phyloP scores from a whole-genome alignment of 2,888 invertebrate species.

The Philereme vetulata region DNA sequence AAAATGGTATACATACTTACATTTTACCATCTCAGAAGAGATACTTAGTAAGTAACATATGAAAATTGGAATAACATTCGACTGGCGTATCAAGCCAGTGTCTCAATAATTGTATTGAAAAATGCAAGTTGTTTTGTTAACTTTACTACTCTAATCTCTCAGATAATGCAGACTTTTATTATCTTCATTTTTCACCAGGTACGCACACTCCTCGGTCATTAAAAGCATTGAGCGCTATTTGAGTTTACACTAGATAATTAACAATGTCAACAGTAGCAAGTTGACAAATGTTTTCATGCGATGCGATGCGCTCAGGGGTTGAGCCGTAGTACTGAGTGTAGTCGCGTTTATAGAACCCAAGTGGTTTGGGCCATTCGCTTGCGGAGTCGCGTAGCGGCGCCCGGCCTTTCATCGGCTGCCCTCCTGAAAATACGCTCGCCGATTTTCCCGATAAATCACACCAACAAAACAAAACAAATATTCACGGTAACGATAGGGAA shows the following conservation, averaged over 20 bases:
- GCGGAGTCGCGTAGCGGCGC: slow-evolving; percentile 58
- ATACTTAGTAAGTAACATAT: too few species aligned
- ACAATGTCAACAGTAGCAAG: slow-evolving; percentile 43
- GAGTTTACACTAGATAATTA: slow-evolving; percentile 46
- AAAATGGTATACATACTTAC: too few species aligned
- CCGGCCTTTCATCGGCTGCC: slow-evolving; percentile 50
- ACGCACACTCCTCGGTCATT: slow-evolving; percentile 38
- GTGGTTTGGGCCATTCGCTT: slow-evolving; percentile 59
- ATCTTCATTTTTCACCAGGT: slow-evolving; percentile 27
- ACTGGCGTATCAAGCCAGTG: too few species aligned
- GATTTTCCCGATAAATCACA: slow-evolving; percentile 35
- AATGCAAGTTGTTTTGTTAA: too few species aligned
- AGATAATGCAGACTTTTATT: too few species aligned
- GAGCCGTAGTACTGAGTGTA: slow-evolving; percentile 13
- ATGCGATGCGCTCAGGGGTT: slow-evolving; percentile 17
- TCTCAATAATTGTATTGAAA: too few species aligned
- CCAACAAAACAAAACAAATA: slow-evolving; percentile 1
- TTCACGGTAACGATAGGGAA: neutral
- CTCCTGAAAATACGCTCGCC: slow-evolving; percentile 63
- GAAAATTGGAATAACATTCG: too few species aligned
- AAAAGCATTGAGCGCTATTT: slow-evolving; percentile 41
- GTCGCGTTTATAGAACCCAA: slow-evolving; percentile 38
- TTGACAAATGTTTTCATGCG: slow-evolving; percentile 48
- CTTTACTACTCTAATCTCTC: too few species aligned
- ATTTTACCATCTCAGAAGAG: too few species aligned